Percentiles rank a stretch among this genome's conserved stretches.
Evolutionary conservation across 2,888 invertebrate species (phyloP).

Genomic region (Tyria jacobaeae): DNA sequence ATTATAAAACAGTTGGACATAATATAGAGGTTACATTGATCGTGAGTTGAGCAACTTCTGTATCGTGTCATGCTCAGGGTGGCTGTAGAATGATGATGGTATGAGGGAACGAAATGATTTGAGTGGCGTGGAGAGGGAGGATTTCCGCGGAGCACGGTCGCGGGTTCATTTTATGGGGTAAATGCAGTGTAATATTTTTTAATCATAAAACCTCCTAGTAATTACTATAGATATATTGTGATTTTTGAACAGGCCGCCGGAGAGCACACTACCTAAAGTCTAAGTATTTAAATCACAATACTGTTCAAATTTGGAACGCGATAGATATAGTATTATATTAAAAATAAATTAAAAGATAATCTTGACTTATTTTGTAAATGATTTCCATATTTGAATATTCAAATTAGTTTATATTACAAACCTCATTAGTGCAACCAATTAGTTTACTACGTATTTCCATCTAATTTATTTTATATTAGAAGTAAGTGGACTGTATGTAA

Average conservation of each 20-base stretch:
- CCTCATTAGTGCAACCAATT: constrained; percentile 1
- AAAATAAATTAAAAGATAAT: neutral
- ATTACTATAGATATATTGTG: neutral
- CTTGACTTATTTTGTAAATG: neutral
- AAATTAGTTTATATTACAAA: neutral
- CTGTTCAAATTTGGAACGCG: neutral
- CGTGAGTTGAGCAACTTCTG: constrained; percentile 5
- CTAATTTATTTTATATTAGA: constrained; percentile 1
- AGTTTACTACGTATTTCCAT: neutral
- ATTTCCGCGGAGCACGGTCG: constrained; percentile 11
- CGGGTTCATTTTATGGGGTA: constrained; percentile 16
- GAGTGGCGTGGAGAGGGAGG: constrained; percentile 18
- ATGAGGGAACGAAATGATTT: constrained; percentile 20
- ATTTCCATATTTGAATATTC: neutral
- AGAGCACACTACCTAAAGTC: neutral
- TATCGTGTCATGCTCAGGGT: constrained; percentile 9
- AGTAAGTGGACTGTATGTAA: neutral
- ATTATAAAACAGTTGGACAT: constrained; percentile 2
- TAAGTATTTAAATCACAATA: neutral
- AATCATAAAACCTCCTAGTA: neutral
- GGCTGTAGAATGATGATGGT: constrained; percentile 8
- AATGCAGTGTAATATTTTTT: neutral
- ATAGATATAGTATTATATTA: neutral
- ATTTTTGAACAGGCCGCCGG: neutral
- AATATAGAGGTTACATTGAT: constrained; percentile 8